phyloP scores from a whole-genome alignment of 2,113 vertebrate genomes.

The Chlorodrepanis virens region DNA sequence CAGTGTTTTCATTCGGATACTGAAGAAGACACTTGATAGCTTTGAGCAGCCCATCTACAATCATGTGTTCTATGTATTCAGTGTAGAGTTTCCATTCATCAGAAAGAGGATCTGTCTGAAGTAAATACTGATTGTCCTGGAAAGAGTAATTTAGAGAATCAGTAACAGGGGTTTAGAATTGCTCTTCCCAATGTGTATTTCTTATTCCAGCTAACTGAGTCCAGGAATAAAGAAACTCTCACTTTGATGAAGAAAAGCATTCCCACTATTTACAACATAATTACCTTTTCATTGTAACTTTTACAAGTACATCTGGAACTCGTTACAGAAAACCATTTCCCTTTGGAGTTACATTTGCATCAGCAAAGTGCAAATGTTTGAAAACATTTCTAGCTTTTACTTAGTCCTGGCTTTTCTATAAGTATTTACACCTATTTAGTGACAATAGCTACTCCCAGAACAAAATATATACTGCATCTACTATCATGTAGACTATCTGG shows the following conservation, averaged over 20 bases:
- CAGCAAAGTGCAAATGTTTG: slow-evolving; percentile 23
- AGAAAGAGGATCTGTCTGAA: slow-evolving; percentile 71
- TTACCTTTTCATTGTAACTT: slow-evolving; percentile 49
- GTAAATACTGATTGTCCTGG: slow-evolving; percentile 80
- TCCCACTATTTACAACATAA: slow-evolving; percentile 48
- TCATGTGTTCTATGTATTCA: slow-evolving; percentile 75
- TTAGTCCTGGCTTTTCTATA: background rate
- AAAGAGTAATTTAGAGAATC: slow-evolving; percentile 64
- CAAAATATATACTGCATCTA: background rate
- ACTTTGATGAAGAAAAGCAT: slow-evolving; percentile 53
- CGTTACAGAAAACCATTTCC: slow-evolving; percentile 36
- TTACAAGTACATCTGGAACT: slow-evolving; percentile 53
- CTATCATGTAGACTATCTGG: background rate
- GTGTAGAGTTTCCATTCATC: slow-evolving; percentile 78
- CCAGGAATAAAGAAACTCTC: slow-evolving; percentile 46
- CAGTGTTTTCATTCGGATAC: slow-evolving; percentile 79
- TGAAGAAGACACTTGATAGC: slow-evolving; percentile 79
- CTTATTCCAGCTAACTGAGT: slow-evolving; percentile 50
- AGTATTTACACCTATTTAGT: background rate
- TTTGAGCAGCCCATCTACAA: slow-evolving; percentile 76
- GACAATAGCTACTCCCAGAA: background rate
- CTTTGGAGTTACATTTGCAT: slow-evolving; percentile 27
- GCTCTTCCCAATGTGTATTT: slow-evolving; percentile 17
- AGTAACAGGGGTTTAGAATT: slow-evolving; percentile 48
- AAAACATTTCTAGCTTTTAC: slow-evolving; percentile 10